Evolutionary conservation across 2,888 invertebrate genomes (phyloP), one percentile per base, ranked within the genome.

Genomic region (Scotopteryx bipunctaria): DNA sequence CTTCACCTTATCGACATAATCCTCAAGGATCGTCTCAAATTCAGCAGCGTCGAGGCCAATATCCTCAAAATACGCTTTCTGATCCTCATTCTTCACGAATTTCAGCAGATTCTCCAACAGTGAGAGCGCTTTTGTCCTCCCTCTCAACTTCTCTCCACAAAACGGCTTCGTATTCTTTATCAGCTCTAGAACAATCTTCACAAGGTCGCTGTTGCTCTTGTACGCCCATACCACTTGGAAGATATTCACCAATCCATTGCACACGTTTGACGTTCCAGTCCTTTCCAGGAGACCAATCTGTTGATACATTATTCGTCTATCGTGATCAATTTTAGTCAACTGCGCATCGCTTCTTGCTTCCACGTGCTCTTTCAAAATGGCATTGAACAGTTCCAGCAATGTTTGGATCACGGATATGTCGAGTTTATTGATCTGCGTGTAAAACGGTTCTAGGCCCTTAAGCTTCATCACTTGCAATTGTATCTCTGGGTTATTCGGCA

Each of bases 401-500:
- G 62, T 72, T 15, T 71, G 57, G 4, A 83, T 66, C 0, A 69
- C 70, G 0, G 67, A 59, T 0, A 63, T 53, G 8, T 85, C 83
- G 9, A 88, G 48, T 42, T 81, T 78, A 0, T 65, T 13, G 0
- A 85, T 63, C 61, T 87, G 84, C 0, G 73, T 27, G 43, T 88
- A 88, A 53, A 89, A 87, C 0, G 81, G 76, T 32, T 80, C 76
- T 0, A 89, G 46, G 0, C 88, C 87, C 66, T 78, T 83, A 1
- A 76, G 17, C 57, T 81, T 82, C 81, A 88, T 86, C 0, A 88
- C 75, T 13, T 81, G 67, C 0, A 78, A 71, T 66, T 89, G 89
- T 0, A 81, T 61, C 29, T 61, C 71, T 0, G 86, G 85, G 19
- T 83, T 85, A 0, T 72, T 72, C 1, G 86, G 87, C 8, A 89